Percentiles rank a stretch among this genome's conserved stretches.
Evolutionary conservation across 2,888 invertebrate species (phyloP).

Genomic region (Bombylius major): DNA sequence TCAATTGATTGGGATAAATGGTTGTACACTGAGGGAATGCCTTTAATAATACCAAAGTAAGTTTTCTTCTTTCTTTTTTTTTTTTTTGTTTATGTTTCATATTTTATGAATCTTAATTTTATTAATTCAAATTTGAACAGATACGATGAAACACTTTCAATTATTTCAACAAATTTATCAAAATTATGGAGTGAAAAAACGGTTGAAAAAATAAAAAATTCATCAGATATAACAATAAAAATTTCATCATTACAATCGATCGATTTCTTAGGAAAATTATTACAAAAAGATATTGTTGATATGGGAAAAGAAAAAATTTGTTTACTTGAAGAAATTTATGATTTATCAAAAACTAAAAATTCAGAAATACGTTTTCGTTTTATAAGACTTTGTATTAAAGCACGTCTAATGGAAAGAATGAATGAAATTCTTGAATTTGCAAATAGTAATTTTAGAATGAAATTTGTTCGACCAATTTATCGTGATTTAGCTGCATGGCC

Average conservation of each 20-base stretch:
- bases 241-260: constrained; percentile 53
- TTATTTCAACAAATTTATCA: constrained; percentile 46
- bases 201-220: constrained; percentile 36
- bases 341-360: constrained; percentile 53
- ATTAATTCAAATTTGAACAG: constrained; percentile 27
- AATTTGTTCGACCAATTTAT: constrained; percentile 79
- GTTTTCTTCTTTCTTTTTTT: constrained; percentile 21
- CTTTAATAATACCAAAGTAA: constrained; percentile 70
- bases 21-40: constrained; percentile 77
- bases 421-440: constrained; percentile 61
- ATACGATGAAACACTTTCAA: constrained; percentile 54
- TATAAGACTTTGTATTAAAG: constrained; percentile 64
- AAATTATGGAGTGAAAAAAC: constrained; percentile 43
- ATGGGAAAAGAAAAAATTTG: constrained; percentile 43
- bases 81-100: too few relatives aligned
- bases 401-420: constrained; percentile 53
- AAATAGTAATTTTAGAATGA: constrained; percentile 79
- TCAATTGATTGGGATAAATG: constrained; percentile 74
- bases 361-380: constrained; percentile 69
- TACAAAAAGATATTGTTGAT: constrained; percentile 35
- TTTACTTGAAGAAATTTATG: constrained; percentile 49
- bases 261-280: constrained; percentile 55
- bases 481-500: constrained; percentile 74
- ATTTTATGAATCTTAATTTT: neutral
- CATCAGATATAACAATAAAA: constrained; percentile 39